Percentiles rank a stretch among this genome's conserved stretches.
phyloP scores from a whole-genome alignment of 2,797 vertebrate genomes.

The Crax fasciolata region DNA sequence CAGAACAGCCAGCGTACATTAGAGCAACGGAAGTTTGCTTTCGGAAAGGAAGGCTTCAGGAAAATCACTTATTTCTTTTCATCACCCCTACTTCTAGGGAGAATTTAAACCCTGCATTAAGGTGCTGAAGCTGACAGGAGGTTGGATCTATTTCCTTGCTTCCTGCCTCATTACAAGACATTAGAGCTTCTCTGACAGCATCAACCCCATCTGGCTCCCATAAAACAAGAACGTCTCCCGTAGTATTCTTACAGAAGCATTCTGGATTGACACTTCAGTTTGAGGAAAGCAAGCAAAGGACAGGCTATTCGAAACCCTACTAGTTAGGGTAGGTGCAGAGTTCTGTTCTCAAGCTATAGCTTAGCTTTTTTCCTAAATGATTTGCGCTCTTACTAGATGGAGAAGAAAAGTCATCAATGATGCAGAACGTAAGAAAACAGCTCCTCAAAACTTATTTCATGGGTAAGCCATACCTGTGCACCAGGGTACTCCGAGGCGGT shows the following conservation, averaged over 20 bases:
- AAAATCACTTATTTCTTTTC: background rate
- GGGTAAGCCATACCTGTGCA: constrained; percentile 87
- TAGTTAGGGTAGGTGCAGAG: background rate
- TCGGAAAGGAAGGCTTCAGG: background rate
- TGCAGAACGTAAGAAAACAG: rapidly evolving
- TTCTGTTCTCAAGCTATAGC: background rate
- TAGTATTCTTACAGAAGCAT: background rate
- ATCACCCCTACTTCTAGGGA: background rate
- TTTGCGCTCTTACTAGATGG: background rate
- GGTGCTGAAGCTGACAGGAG: background rate
- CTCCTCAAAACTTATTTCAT: rapidly evolving
- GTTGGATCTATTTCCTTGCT: background rate
- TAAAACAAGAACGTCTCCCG: background rate
- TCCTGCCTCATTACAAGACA: background rate
- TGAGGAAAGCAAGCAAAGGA: background rate
- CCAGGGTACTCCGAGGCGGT: constrained; percentile 89
- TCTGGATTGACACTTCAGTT: background rate
- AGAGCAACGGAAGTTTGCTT: background rate
- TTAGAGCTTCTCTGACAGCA: background rate
- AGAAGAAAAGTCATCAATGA: rapidly evolving
- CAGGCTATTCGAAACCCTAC: background rate
- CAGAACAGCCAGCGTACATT: background rate
- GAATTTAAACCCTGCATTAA: background rate
- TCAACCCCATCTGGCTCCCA: background rate
- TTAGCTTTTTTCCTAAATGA: rapidly evolving